Percentiles rank a stretch among this genome's conserved stretches.
These are phyloP conservation scores for Acrobasis consociella DNA, from an alignment of 2,888 invertebrate genomes.

Conservation along the genomic window DNA sequence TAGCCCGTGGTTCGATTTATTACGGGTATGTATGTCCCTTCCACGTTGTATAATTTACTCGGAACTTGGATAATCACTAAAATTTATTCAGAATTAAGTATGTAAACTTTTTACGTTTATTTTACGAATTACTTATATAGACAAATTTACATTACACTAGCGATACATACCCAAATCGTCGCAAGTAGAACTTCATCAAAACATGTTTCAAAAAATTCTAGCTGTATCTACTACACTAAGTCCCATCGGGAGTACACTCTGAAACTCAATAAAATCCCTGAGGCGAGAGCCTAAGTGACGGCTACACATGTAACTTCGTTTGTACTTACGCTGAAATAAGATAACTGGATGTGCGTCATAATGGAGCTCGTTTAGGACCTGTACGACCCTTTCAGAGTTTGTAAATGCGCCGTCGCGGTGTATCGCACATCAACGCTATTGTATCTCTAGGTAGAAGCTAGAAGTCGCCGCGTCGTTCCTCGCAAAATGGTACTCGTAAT, in stretches of 20 bases:
- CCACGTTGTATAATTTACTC: no score
- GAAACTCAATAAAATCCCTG: slow-evolving; percentile 53
- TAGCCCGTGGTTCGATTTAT: no score
- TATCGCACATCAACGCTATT: slow-evolving; percentile 4
- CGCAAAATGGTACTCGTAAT: background rate
- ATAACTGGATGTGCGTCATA: slow-evolving; percentile 26
- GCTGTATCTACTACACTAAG: background rate
- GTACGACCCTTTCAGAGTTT: slow-evolving; percentile 6
- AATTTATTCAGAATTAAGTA: no score
- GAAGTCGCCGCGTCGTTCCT: background rate
- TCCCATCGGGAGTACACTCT: slow-evolving; percentile 6
- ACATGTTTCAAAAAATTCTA: background rate
- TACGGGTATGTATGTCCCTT: no score
- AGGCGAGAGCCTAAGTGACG: slow-evolving; percentile 49
- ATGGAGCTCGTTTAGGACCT: slow-evolving; percentile 20
- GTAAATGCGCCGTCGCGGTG: background rate
- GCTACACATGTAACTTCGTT: slow-evolving; percentile 56
- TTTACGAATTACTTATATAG: no score
- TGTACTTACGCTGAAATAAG: slow-evolving; percentile 33
- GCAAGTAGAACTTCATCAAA: no score
- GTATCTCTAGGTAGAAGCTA: background rate
- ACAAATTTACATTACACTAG: no score
- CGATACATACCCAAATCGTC: no score
- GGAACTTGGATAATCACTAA: no score
- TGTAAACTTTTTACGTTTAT: no score